Percentiles rank a stretch among this genome's conserved stretches.
Conservation (phyloP, 2,797 vertebrate species). For the Pseudochirops cupreus region DNA sequence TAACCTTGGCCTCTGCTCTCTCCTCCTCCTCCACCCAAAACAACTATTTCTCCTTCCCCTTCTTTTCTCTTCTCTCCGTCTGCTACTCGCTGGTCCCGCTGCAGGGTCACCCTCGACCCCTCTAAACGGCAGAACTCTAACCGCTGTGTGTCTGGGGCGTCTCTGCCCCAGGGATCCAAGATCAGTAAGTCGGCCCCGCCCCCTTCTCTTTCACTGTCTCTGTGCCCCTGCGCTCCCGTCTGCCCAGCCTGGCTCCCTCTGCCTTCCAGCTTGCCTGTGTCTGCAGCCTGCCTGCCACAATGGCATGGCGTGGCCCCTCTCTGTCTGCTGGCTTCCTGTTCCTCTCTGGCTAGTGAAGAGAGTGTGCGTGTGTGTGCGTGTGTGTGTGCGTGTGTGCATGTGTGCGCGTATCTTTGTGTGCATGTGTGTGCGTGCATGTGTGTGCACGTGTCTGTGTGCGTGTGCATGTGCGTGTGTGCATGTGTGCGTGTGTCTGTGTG, state of each 20-base stretch:
- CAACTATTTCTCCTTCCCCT: slow-evolving; percentile 31
- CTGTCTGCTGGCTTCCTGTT: background rate
- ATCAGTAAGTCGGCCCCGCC: slow-evolving; percentile 93
- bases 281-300: background rate
- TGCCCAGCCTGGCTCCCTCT: background rate
- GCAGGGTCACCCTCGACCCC: slow-evolving; percentile 98
- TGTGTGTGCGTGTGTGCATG: too few species aligned
- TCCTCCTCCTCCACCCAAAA: slow-evolving; percentile 24
- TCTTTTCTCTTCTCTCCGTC: slow-evolving; percentile 40
- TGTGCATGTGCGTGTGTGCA: too few species aligned
- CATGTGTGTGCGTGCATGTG: too few species aligned
- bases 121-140: slow-evolving; percentile 98
- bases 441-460: too few species aligned
- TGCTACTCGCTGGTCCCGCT: slow-evolving; percentile 60
- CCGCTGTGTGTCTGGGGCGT: slow-evolving; percentile 95
- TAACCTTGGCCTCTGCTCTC: slow-evolving; percentile 9
- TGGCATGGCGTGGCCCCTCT: background rate
- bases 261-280: background rate
- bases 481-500: too few species aligned
- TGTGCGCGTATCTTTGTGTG: too few species aligned
- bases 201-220: slow-evolving; percentile 52
- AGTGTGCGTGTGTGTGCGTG: background rate
- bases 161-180: slow-evolving; percentile 97
- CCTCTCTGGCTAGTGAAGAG: background rate
- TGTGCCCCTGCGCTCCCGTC: slow-evolving; percentile 45